Evolutionary conservation across 2,113 vertebrate genomes (phyloP).

Genomic region (Falcunculus frontatus): DNA sequence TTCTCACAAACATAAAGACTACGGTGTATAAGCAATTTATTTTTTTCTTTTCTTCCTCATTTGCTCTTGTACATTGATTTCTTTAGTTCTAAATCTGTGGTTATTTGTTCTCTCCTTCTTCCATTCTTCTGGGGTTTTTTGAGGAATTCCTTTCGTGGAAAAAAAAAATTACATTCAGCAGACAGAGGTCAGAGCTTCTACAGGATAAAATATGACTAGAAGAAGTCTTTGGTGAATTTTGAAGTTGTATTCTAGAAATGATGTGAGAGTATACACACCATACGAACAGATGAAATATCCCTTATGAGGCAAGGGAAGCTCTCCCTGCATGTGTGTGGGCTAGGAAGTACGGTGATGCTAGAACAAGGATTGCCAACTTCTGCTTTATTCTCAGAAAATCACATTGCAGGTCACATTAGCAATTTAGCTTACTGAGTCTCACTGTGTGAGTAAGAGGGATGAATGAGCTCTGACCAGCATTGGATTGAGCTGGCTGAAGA

Average conservation of each 20-base stretch:
- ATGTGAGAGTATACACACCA: neutral
- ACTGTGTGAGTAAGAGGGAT: neutral
- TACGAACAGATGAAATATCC: neutral
- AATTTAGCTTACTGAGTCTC: neutral
- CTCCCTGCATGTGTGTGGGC: neutral
- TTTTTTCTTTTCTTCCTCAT: neutral
- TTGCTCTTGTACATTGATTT: neutral
- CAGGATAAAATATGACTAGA: neutral
- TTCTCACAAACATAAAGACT: neutral
- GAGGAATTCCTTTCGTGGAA: neutral
- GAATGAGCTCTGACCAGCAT: accelerated
- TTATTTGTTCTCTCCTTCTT: neutral
- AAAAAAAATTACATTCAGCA: neutral
- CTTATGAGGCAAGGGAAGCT: neutral
- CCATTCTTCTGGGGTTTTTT: neutral
- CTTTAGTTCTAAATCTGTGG: neutral
- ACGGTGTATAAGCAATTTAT: accelerated
- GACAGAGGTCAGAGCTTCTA: neutral
- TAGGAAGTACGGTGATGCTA: neutral
- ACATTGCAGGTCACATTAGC: neutral
- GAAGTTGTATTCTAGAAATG: neutral
- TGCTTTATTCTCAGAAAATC: neutral
- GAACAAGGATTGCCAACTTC: neutral
- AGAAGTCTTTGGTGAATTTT: neutral
- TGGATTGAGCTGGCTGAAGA: neutral